phyloP scores from a whole-genome alignment of 2,888 invertebrate species.

The Drosophila mettleri region DNA sequence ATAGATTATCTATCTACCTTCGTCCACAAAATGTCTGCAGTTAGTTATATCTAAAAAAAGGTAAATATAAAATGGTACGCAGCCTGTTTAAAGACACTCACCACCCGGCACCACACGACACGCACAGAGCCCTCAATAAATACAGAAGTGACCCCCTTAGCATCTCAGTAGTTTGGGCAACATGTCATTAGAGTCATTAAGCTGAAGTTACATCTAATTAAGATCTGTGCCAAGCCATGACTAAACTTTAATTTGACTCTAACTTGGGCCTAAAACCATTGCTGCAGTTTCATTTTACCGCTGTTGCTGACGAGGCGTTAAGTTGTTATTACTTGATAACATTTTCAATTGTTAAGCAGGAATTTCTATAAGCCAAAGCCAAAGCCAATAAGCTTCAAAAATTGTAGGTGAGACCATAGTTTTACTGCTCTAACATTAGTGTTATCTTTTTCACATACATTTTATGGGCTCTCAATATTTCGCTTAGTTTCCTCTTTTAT shows the following conservation, averaged over 20 bases:
- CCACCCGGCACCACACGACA: not conserved
- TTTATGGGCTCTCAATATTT: conserved; percentile 27
- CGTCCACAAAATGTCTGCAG: conserved; percentile 31
- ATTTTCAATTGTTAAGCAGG: conserved; percentile 41
- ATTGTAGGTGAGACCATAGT: conserved; percentile 1
- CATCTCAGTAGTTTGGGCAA: conserved; percentile 9
- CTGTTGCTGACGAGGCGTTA: not conserved
- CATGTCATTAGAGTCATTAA: conserved; percentile 62
- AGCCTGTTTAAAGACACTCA: conserved; percentile 8
- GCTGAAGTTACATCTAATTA: conserved; percentile 71
- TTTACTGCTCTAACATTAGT: not conserved
- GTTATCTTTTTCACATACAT: not conserved
- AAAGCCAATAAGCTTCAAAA: conserved; percentile 39
- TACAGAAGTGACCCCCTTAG: conserved; percentile 9
- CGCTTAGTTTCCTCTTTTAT: not conserved
- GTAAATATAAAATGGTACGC: not conserved
- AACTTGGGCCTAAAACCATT: conserved; percentile 17
- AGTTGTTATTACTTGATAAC: conserved; percentile 25
- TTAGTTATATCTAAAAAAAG: conserved; percentile 5
- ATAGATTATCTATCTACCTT: conserved; percentile 24
- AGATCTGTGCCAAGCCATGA: conserved; percentile 51
- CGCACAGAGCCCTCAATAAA: conserved; percentile 1
- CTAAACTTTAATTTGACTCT: conserved; percentile 55
- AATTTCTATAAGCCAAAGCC: too few species aligned
- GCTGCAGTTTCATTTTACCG: not conserved